A percentile compares a stretch with the other conserved stretches of the same genome.
Conservation (phyloP, 2,113 vertebrate species). For the Upupa epops region DNA sequence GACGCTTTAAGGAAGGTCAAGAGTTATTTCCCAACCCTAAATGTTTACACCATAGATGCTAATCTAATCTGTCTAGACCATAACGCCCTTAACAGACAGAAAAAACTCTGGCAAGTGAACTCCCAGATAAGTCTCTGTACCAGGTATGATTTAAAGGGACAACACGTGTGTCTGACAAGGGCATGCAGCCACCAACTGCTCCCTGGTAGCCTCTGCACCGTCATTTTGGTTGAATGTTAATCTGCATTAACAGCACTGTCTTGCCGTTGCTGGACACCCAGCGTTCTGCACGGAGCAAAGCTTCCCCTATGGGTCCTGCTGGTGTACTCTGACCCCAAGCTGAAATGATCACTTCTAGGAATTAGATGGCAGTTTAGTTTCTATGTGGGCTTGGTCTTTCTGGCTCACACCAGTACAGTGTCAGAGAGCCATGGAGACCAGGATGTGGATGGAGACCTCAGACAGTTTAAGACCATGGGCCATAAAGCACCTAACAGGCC, state of each 20-base stretch:
- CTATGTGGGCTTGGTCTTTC: background rate
- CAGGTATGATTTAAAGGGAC: constrained; percentile 36
- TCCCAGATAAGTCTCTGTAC: constrained; percentile 21
- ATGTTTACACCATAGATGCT: constrained; percentile 44
- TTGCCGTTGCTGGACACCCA: background rate
- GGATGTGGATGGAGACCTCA: background rate
- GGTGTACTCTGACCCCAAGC: background rate
- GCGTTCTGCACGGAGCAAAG: background rate
- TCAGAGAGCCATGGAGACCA: background rate
- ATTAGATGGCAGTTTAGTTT: background rate
- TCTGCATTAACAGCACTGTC: background rate
- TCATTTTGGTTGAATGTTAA: background rate
- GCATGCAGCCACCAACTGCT: background rate
- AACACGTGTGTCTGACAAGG: background rate
- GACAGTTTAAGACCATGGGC: background rate
- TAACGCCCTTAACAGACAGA: constrained; percentile 35
- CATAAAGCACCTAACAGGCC: background rate
- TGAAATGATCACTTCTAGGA: background rate
- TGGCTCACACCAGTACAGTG: background rate
- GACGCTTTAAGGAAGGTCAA: constrained; percentile 1
- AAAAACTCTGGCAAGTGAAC: background rate
- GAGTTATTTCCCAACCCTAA: constrained; percentile 42
- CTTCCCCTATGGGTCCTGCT: background rate
- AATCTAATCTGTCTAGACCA: constrained; percentile 57
- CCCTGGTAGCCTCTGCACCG: background rate